These are phyloP conservation scores for Poecilobothrus nobilitatus DNA, from an alignment of 2,888 invertebrate genomes.

Conservation along the genomic window DNA sequence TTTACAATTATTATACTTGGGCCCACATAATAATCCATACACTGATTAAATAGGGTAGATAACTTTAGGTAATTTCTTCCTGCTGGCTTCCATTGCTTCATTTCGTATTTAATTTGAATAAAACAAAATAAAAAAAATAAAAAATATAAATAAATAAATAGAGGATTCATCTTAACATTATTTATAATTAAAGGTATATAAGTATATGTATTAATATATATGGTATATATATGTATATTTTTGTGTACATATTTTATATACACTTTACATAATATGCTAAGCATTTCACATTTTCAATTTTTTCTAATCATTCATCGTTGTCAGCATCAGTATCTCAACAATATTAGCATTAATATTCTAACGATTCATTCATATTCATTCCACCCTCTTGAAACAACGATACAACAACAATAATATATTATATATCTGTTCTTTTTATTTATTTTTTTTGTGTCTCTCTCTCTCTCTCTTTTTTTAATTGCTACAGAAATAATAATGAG, in stretches of 20 bases:
- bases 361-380: neutral
- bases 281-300: too few species aligned
- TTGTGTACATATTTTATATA: too few species aligned
- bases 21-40: neutral
- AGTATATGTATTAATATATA: too few species aligned
- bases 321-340: neutral
- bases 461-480: neutral
- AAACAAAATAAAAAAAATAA: too few species aligned
- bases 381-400: neutral
- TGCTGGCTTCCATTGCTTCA: neutral
- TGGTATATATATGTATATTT: too few species aligned
- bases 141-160: too few species aligned
- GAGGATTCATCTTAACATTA: too few species aligned
- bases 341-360: neutral
- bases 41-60: slow-evolving; percentile 6
- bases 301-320: neutral
- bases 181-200: too few species aligned
- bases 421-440: too few species aligned
- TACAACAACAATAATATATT: too few species aligned
- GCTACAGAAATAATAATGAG: neutral
- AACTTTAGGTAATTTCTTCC: slow-evolving; percentile 6
- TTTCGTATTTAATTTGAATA: neutral
- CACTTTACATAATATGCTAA: too few species aligned
- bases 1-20: neutral
- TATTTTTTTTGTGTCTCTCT: neutral